A percentile compares a stretch with the other conserved stretches of the same genome.
Evolutionary conservation across 2,797 vertebrate species (phyloP).

Genomic region (Muscicapa comitata): DNA sequence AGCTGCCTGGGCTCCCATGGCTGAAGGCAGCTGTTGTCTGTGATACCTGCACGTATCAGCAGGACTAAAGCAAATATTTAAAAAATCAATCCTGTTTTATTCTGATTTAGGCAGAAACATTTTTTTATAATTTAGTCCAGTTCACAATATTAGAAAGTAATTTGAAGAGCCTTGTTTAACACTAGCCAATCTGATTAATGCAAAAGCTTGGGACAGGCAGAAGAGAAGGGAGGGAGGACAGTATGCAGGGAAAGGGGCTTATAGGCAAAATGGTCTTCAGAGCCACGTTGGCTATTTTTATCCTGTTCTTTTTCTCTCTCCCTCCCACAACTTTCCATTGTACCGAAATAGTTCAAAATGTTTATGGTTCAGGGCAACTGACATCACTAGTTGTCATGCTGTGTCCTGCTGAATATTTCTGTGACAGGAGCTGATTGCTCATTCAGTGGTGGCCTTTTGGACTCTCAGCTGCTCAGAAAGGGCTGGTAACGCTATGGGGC

Average conservation of each 20-base stretch:
- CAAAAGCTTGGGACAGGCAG: background rate
- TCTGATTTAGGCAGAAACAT: background rate
- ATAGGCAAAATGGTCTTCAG: background rate
- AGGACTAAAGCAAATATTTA: background rate
- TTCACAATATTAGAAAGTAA: background rate
- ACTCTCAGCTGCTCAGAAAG: background rate
- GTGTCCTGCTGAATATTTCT: background rate
- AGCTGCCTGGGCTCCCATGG: background rate
- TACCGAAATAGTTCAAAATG: conserved; percentile 58
- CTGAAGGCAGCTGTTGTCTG: background rate
- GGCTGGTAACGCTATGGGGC: background rate
- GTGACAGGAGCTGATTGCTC: background rate
- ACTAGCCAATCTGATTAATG: background rate
- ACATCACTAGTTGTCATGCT: background rate
- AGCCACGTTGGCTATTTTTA: conserved; percentile 29
- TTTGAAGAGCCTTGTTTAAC: background rate
- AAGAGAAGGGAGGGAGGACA: background rate
- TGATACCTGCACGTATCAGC: background rate
- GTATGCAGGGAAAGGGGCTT: background rate
- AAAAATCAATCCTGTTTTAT: background rate
- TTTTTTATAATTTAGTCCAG: background rate
- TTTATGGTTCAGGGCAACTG: conserved; percentile 42
- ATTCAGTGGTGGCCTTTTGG: background rate
- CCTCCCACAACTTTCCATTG: conserved; percentile 47
- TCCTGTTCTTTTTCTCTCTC: conserved; percentile 39